Base-by-base conservation (phyloP, 64 coral and sea anemone species). In the Montipora capricornis region DNA sequence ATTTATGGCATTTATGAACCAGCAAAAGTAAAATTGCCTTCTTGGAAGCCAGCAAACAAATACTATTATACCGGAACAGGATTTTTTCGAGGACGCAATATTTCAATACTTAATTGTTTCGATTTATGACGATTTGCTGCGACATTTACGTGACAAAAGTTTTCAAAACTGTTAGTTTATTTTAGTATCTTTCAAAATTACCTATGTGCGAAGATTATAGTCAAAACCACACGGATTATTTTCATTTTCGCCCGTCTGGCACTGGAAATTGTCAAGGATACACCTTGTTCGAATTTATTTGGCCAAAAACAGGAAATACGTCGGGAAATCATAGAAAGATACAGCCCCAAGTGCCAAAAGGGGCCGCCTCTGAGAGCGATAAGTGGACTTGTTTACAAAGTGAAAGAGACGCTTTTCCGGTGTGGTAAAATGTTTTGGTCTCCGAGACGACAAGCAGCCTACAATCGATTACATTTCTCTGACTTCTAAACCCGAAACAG, bases 381-480 rank as follows among this genome's bases (percentile, higher is more conserved):
- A 71, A n/a, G 15, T 50, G 16, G 15, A 7, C 3, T 49, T 17
- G 45, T 70, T 86, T 71, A 73, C 82, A 71, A 71, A 71, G 10
- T 4, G 8, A 22, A 49, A 86, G 64, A 86, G 71, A 71, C 9
- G 62, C 82, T 86, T 73, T 85, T 86, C 82, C 82, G 82, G 82
- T 86, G 2, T 22, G 8, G 82, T 22, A 20, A 86, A 86, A 86
- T 86, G 67, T n/a, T 71, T 86, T 49, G 10, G 64, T 37, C 46
- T n/a, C 67, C 66, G 7, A 15, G 82, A 50, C 45, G 50, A 86
- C 82, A 50, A 86, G 53, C 6, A 8, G 45, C 19, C 17, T 19
- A 2, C 13, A 37, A 15, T 26, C 17, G 62, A 70, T 2, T 2
- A 37, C 37, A 37, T 37, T 37, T 37, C 37, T 37, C 37, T 37